Percentiles rank a stretch among this genome's conserved stretches.
phyloP scores from a whole-genome alignment of 2,888 invertebrate species.

The Latrodectus hesperus region DNA sequence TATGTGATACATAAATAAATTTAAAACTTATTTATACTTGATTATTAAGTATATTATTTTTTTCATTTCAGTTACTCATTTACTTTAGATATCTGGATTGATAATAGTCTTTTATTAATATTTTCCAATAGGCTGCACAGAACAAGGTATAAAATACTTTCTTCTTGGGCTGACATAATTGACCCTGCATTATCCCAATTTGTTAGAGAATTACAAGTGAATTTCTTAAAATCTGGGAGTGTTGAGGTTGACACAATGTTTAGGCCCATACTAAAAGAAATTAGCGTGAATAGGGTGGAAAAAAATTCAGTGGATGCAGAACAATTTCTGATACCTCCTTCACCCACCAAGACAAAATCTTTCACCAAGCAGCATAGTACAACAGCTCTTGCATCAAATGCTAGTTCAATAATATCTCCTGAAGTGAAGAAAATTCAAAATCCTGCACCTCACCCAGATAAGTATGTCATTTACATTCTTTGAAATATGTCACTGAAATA shows the following conservation, averaged over 20 bases:
- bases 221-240: slow-evolving; percentile 22
- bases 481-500: too few species aligned
- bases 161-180: slow-evolving; percentile 31
- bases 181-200: slow-evolving; percentile 5
- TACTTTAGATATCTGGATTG: too few species aligned
- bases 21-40: too few species aligned
- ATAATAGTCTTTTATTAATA: too few species aligned
- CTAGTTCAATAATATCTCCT: not conserved
- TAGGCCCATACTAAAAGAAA: slow-evolving; percentile 13
- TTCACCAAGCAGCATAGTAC: slow-evolving; percentile 8
- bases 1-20: too few species aligned
- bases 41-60: too few species aligned
- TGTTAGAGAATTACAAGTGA: slow-evolving; percentile 8
- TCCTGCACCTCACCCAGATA: not conserved
- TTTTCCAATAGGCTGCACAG: not conserved
- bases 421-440: not conserved
- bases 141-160: slow-evolving; percentile 11
- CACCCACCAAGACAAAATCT: not conserved
- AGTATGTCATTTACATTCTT: not conserved
- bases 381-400: slow-evolving; percentile 4
- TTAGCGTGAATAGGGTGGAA: not conserved
- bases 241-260: not conserved
- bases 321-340: not conserved
- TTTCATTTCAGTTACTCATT: too few species aligned
- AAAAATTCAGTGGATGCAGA: not conserved